A percentile compares a stretch with the other conserved stretches of the same genome.
Evolutionary conservation across 2,888 invertebrate genomes (phyloP).

Genomic region (Taphrorychus bicolor): DNA sequence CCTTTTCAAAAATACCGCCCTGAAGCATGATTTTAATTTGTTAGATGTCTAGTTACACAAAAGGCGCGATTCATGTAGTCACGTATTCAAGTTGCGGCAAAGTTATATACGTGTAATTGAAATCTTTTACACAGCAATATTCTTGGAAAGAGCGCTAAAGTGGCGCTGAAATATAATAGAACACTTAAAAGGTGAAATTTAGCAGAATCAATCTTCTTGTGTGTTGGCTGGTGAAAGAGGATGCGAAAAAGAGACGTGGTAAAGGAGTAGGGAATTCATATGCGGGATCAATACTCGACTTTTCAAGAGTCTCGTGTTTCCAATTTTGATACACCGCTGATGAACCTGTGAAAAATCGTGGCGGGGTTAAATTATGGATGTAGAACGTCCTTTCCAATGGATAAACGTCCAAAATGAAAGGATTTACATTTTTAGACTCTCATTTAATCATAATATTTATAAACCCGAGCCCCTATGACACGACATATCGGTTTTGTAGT

Average conservation of each 20-base stretch:
- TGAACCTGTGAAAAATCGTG: background rate
- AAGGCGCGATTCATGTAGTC: background rate
- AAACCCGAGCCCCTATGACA: background rate
- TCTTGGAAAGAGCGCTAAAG: background rate
- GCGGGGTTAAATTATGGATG: background rate
- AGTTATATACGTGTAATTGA: slow-evolving; percentile 1
- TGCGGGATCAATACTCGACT: slow-evolving; percentile 30
- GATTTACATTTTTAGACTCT: background rate
- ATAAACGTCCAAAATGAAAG: background rate
- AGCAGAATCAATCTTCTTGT: slow-evolving; percentile 16
- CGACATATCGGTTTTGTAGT: background rate
- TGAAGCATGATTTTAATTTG: background rate
- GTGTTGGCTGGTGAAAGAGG: slow-evolving; percentile 1
- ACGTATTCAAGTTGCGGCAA: background rate
- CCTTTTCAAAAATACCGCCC: background rate
- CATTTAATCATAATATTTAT: background rate
- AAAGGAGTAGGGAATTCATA: slow-evolving; percentile 19
- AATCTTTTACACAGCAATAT: slow-evolving; percentile 1
- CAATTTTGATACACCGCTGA: background rate
- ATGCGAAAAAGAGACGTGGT: slow-evolving; percentile 18
- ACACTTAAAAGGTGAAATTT: slow-evolving; percentile 24
- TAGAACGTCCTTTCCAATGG: background rate
- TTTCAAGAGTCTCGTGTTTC: slow-evolving; percentile 9
- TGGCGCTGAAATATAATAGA: slow-evolving; percentile 3
- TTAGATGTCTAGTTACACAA: background rate